phyloP scores from a whole-genome alignment of 1,140 invertebrate genomes.

The Kradibia gibbosae region DNA sequence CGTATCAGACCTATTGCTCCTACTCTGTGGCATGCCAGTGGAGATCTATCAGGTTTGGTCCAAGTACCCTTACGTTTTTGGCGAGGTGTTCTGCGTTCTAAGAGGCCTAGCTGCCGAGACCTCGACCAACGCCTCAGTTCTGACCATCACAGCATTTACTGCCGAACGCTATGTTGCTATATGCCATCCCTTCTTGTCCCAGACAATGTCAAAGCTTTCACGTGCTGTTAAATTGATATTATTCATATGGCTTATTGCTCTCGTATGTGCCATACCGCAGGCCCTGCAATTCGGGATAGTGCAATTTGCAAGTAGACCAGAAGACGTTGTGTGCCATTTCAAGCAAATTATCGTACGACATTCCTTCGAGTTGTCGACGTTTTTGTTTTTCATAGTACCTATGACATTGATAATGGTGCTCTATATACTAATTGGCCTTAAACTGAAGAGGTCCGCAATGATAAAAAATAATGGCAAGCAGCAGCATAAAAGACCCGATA shows the following conservation, averaged over 20 bases:
- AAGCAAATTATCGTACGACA: conserved; percentile 78
- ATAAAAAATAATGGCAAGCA: conserved; percentile 68
- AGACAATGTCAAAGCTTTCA: conserved; percentile 87
- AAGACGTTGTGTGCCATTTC: conserved; percentile 74
- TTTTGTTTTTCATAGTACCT: conserved; percentile 89
- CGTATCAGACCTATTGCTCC: conserved; percentile 91
- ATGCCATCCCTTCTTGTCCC: conserved; percentile 91
- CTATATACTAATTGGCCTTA: conserved; percentile 86
- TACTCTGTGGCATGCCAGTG: conserved; percentile 85
- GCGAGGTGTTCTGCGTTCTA: conserved; percentile 87
- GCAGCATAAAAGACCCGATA: conserved; percentile 51
- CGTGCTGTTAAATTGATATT: conserved; percentile 81
- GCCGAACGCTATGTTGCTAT: conserved; percentile 94
- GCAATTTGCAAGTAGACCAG: conserved; percentile 66
- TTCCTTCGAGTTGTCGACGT: conserved; percentile 88
- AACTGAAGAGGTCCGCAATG: conserved; percentile 78
- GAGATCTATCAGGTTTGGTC: conserved; percentile 92
- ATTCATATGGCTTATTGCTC: conserved; percentile 80
- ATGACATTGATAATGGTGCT: conserved; percentile 89
- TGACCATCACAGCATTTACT: conserved; percentile 95
- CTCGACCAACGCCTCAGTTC: conserved; percentile 92
- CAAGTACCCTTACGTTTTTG: conserved; percentile 91
- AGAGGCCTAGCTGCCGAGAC: conserved; percentile 89
- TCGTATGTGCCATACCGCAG: conserved; percentile 85
- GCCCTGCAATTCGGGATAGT: conserved; percentile 83